These are phyloP conservation scores for Ammospiza maritima DNA, from an alignment of 2,797 vertebrate species.

Conservation along the genomic window DNA sequence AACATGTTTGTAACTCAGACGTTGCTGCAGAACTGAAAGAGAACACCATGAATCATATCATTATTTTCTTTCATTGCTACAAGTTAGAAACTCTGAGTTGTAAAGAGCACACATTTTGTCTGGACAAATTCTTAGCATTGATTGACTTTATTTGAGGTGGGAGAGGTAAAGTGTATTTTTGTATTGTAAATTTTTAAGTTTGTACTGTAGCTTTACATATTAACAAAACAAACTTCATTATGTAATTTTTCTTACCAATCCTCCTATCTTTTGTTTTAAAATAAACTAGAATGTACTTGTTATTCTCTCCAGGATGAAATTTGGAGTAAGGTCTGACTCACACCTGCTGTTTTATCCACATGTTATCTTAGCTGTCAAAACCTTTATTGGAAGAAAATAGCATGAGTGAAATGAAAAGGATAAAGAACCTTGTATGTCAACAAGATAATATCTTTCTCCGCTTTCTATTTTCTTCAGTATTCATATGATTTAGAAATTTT, in stretches of 20 bases:
- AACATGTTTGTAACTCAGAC: neutral
- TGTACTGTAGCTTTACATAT: neutral
- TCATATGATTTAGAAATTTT: neutral
- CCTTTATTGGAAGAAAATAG: slow-evolving; percentile 10
- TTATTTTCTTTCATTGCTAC: neutral
- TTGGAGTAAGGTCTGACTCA: slow-evolving; percentile 24
- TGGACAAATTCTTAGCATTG: neutral
- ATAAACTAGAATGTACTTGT: slow-evolving; percentile 27
- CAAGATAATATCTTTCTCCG: neutral
- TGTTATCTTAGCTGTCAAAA: slow-evolving; percentile 64
- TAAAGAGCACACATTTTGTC: neutral
- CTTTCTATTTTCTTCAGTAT: neutral
- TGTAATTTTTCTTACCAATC: neutral
- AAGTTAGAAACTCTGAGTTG: neutral
- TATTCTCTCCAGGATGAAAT: slow-evolving; percentile 40
- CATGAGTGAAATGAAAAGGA: neutral
- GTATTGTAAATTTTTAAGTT: neutral
- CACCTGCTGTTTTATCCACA: slow-evolving; percentile 43
- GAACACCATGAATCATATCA: neutral
- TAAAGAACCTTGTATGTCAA: neutral
- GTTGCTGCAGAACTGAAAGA: neutral
- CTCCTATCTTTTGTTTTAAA: neutral
- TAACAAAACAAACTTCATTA: neutral
- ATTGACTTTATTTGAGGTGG: neutral
- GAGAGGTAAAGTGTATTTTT: neutral